Evolutionary conservation across 2,113 vertebrate species (phyloP), one percentile per base, ranked within the genome.

Genomic region (Dunckerocampus dactyliophorus): DNA sequence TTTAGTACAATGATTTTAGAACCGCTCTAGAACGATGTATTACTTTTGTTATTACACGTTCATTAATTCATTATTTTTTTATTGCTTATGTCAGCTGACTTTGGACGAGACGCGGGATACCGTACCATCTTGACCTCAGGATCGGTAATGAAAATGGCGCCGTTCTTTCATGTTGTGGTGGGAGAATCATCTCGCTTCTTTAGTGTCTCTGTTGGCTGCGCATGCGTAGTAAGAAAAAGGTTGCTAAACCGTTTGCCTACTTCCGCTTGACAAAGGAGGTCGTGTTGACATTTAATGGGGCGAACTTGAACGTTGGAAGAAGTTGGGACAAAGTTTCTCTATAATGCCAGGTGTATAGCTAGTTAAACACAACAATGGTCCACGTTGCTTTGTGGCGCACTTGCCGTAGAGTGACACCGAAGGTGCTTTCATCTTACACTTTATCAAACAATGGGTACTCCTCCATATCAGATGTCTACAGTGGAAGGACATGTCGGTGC

Each of bases 351-450:
- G 19, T 56, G 3, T 11, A 16, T 9, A 20, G 4, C 13, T 58
- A 42, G 31, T 4, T 10, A 5, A 72, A 59, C 21, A 83, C 79
- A 76, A 63, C 64, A 0, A 8, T 7, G 21, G 49, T 75, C 45
- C 17, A 63, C 6, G 0, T 73, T 2, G 0, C 8, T 43, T 50
- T 24, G 4, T 63, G 53, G 19, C 57, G 66, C 16, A 51, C 39
- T 10, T 63, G 54, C 17, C 15, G 47, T 5, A 19, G 39, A 1
- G 57, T 62, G 39, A 50, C 59, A 7, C 5, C 31, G 9, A 59
- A 13, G 24, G 11, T n/a, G 7, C n/a, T 46, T 46, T 58, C 37
- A 3, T 51, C 9, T 21, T 34, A n/a, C 39, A 15, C 42, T 39
- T 49, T 61, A 5, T 10, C 21, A 15, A 56, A 65, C 9, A 6